Evolutionary conservation across 2,113 vertebrate species (phyloP).

Genomic region (Menura novaehollandiae): DNA sequence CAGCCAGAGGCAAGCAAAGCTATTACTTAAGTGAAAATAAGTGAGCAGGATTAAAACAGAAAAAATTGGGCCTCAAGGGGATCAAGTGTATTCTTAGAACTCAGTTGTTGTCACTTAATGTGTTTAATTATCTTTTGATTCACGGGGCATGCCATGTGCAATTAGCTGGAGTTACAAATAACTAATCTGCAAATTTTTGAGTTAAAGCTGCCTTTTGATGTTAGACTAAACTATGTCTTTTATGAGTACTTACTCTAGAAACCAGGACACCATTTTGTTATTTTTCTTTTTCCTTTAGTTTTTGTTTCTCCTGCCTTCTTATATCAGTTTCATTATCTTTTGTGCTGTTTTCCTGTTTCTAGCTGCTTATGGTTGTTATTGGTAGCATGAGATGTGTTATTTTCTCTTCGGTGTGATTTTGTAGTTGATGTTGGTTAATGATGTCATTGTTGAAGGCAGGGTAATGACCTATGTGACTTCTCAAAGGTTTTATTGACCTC

Average conservation of each 20-base stretch:
- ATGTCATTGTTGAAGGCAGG: neutral
- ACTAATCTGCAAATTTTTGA: neutral
- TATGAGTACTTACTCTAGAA: neutral
- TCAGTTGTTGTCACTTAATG: conserved; percentile 3
- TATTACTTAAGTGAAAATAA: conserved; percentile 35
- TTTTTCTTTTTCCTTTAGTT: neutral
- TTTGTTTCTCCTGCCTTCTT: neutral
- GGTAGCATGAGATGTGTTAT: neutral
- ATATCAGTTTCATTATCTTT: neutral
- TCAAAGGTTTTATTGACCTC: neutral
- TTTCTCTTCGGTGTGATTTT: neutral
- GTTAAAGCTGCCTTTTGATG: neutral
- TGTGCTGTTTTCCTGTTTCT: neutral
- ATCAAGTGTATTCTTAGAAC: neutral
- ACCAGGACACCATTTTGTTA: neutral
- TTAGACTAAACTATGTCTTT: neutral
- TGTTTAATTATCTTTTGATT: conserved; percentile 15
- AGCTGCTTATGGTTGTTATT: neutral
- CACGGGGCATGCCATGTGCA: neutral
- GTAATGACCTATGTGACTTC: neutral
- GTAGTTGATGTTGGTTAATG: neutral
- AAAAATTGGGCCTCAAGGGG: neutral
- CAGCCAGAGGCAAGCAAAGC: neutral
- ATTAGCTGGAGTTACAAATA: neutral
- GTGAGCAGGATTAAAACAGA: neutral